Percentiles rank a stretch among this genome's conserved stretches.
These are phyloP conservation scores for Isotomurus palustris DNA, from an alignment of 2,888 invertebrate species.

Conservation along the genomic window DNA sequence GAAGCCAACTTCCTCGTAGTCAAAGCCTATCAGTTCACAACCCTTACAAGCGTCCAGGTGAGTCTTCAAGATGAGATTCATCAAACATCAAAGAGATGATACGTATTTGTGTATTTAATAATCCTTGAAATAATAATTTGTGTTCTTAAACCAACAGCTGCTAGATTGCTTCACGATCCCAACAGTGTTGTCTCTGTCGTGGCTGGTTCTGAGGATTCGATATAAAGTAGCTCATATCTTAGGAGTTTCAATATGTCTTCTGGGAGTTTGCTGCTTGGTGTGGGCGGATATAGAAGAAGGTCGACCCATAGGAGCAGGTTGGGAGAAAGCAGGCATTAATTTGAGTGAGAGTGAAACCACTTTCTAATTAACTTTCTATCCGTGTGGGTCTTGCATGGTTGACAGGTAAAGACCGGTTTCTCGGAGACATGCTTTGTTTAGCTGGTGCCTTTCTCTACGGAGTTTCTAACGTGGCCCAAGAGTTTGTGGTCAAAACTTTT, in stretches of 20 bases:
- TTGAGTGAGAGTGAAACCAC: no score
- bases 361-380: not conserved
- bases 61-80: slow-evolving; percentile 22
- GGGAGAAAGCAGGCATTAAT: not conserved
- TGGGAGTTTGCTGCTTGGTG: slow-evolving; percentile 77
- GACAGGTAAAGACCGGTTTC: slow-evolving; percentile 69
- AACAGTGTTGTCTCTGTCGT: slow-evolving; percentile 70
- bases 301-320: slow-evolving; percentile 31
- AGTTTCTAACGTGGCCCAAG: slow-evolving; percentile 71
- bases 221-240: slow-evolving; percentile 64
- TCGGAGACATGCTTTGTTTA: slow-evolving; percentile 77
- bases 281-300: slow-evolving; percentile 68
- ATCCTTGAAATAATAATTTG: not conserved
- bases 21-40: slow-evolving; percentile 71
- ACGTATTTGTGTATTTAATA: not conserved
- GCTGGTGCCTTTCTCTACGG: slow-evolving; percentile 74
- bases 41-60: slow-evolving; percentile 68
- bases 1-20: slow-evolving; percentile 79
- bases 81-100: not conserved
- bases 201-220: slow-evolving; percentile 68
- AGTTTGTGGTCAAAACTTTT: slow-evolving; percentile 66
- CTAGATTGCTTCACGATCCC: slow-evolving; percentile 81
- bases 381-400: slow-evolving; percentile 39
- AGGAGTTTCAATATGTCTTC: slow-evolving; percentile 68
- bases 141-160: slow-evolving; percentile 58